A percentile compares a stretch with the other conserved stretches of the same genome.
Conservation (phyloP, 2,113 vertebrate genomes). For the Chlorodrepanis virens region DNA sequence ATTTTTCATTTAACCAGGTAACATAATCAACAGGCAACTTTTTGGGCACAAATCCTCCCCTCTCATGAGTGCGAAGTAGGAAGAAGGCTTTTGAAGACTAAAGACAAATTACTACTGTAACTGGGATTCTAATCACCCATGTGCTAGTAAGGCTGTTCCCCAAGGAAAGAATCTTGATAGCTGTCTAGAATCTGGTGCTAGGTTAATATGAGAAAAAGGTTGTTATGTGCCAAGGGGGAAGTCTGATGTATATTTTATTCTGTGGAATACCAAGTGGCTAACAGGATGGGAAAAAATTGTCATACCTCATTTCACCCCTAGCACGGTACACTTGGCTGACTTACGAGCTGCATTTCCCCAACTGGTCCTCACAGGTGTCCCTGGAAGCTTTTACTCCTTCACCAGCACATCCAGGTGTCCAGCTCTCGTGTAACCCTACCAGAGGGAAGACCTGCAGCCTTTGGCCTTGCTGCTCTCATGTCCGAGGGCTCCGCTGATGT, state of each 20-base stretch:
- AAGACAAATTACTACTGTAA: background rate
- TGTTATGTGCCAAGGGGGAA: accelerated
- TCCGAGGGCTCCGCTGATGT: background rate
- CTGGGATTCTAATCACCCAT: accelerated
- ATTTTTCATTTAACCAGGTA: background rate
- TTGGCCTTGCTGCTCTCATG: background rate
- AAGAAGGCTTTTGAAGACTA: background rate
- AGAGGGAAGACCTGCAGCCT: background rate
- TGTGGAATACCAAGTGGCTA: background rate
- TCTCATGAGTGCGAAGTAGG: background rate
- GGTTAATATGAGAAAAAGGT: background rate
- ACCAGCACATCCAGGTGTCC: accelerated
- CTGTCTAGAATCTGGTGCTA: background rate
- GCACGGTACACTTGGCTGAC: background rate
- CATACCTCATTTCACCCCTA: background rate
- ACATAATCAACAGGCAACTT: background rate
- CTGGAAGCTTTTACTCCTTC: background rate
- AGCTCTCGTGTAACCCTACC: accelerated
- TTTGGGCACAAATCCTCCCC: accelerated
- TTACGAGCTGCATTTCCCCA: accelerated
- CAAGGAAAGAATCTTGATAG: background rate
- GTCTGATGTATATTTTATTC: background rate
- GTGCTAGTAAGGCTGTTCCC: accelerated
- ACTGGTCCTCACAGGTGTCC: accelerated
- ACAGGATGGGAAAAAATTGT: accelerated